Base-by-base conservation (phyloP, 2,888 invertebrate species). In the Opisthograptis luteolata region DNA sequence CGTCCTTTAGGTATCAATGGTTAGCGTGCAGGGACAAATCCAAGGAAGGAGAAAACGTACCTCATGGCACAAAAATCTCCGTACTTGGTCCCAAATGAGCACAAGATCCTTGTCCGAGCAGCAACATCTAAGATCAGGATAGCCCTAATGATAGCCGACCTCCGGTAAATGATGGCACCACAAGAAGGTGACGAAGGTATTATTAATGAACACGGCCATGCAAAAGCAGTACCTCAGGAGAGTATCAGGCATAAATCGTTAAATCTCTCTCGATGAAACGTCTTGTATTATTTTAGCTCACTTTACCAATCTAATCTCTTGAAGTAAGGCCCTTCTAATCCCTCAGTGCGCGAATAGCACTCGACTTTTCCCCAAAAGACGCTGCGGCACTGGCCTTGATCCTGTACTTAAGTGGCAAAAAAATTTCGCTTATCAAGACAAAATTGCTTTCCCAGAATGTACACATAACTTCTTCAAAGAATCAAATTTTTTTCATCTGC, bases 381-480 rank as follows among this genome's bases (percentile, higher is more conserved):
- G 20, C 34, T 45, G 20, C 40, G 39, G 24, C 43, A 15, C 34
- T 45, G 20, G 35, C 45, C 30, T 34, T 40, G 44, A 43, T 52
- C 47, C 34, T 9, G 28, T 42, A 47, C 37, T 52, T 40, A 34
- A n/a, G n/a, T n/a, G n/a, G 37, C 30, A 28, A 28, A 53, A 54
- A 51, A 39, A 47, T 53, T 39, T 35, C 35, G 40, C 49, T 39
- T 41, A 49, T 45, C 41, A 55, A 60, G 35, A 36, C 45, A 32
- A 69, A 65, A 69, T 64, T 66, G 56, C 63, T 65, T 59, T 46
- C 19, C 41, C 44, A 47, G 59, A 62, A 62, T 55, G 32, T 45
- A 54, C n/a, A n/a, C n/a, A n/a, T n/a, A n/a, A 64, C 44, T 66
- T 54, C 59, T 44, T 58, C 51, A 40, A 37, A 56, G 63, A 37